phyloP scores from a whole-genome alignment of 2,113 vertebrate species.

The Myrmophylax atrothorax region DNA sequence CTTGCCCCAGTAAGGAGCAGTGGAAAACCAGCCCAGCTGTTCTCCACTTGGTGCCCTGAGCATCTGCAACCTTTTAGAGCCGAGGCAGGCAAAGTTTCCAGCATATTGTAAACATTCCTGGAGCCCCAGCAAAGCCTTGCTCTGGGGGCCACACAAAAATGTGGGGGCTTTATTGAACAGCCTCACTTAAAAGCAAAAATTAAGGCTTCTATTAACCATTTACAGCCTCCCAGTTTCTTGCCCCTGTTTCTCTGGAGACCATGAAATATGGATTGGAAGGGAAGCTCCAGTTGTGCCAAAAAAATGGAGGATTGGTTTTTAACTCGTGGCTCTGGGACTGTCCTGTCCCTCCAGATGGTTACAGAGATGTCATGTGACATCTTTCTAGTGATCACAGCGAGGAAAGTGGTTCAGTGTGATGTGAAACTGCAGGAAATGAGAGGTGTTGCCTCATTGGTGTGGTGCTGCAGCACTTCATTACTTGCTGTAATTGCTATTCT shows the following conservation, averaged over 20 bases:
- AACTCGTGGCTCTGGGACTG: background rate
- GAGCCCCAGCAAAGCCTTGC: slow-evolving; percentile 47
- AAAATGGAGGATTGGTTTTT: background rate
- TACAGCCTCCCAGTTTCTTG: slow-evolving; percentile 52
- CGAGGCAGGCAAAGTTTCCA: slow-evolving; percentile 69
- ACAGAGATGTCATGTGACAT: background rate
- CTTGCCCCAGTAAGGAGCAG: background rate
- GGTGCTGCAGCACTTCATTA: background rate
- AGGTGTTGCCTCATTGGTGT: background rate
- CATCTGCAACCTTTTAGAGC: slow-evolving; percentile 80
- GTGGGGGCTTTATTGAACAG: slow-evolving; percentile 63
- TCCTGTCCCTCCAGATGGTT: background rate
- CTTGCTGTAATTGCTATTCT: background rate
- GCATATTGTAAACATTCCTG: slow-evolving; percentile 74
- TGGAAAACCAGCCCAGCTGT: slow-evolving; percentile 68
- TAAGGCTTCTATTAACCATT: slow-evolving; percentile 56
- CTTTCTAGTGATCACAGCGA: background rate
- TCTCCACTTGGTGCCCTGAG: slow-evolving; percentile 64
- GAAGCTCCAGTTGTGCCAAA: background rate
- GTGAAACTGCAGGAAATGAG: background rate
- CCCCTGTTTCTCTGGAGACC: slow-evolving; percentile 12
- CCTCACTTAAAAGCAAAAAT: slow-evolving; percentile 51
- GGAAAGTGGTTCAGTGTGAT: background rate
- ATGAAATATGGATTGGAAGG: slow-evolving; percentile 43
- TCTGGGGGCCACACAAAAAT: slow-evolving; percentile 50